phyloP scores from a whole-genome alignment of 2,888 invertebrate species.

The Trisateles emortualis region DNA sequence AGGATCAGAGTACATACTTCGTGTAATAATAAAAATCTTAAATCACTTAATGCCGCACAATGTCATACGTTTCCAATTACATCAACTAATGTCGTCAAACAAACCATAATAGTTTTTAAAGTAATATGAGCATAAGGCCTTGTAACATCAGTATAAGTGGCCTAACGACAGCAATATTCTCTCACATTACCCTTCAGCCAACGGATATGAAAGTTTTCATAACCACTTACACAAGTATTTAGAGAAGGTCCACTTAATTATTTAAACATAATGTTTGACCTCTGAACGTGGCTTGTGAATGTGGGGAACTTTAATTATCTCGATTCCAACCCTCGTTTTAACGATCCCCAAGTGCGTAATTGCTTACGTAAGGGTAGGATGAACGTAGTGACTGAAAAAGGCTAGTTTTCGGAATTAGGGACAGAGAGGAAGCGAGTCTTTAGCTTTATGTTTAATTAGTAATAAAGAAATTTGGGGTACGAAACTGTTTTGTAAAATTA shows the following conservation, averaged over 20 bases:
- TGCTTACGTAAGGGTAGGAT: slow-evolving; percentile 49
- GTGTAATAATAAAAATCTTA: background rate
- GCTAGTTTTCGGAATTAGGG: slow-evolving; percentile 40
- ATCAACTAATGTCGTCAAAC: slow-evolving; percentile 18
- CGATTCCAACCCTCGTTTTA: slow-evolving; percentile 57
- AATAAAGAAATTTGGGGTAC: slow-evolving; percentile 5
- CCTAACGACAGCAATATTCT: slow-evolving; percentile 41
- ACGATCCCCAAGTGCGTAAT: slow-evolving; percentile 59
- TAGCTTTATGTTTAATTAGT: slow-evolving; percentile 19
- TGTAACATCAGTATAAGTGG: slow-evolving; percentile 40
- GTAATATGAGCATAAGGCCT: slow-evolving; percentile 30
- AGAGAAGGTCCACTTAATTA: slow-evolving; percentile 46
- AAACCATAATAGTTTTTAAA: slow-evolving; percentile 46
- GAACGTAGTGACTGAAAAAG: slow-evolving; percentile 46
- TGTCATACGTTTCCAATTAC: slow-evolving; percentile 12
- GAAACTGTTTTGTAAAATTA: slow-evolving; percentile 4
- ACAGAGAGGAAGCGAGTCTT: slow-evolving; percentile 15
- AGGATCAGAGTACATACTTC: too few species aligned
- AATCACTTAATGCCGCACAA: slow-evolving; percentile 11
- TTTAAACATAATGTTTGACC: slow-evolving; percentile 58
- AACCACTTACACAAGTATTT: slow-evolving; percentile 48
- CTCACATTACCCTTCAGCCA: slow-evolving; percentile 30
- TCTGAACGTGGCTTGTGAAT: slow-evolving; percentile 49
- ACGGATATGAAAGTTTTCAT: slow-evolving; percentile 49
- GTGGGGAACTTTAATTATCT: slow-evolving; percentile 65